Conservation (phyloP, 2,797 vertebrate genomes). For the Psittacula echo region DNA sequence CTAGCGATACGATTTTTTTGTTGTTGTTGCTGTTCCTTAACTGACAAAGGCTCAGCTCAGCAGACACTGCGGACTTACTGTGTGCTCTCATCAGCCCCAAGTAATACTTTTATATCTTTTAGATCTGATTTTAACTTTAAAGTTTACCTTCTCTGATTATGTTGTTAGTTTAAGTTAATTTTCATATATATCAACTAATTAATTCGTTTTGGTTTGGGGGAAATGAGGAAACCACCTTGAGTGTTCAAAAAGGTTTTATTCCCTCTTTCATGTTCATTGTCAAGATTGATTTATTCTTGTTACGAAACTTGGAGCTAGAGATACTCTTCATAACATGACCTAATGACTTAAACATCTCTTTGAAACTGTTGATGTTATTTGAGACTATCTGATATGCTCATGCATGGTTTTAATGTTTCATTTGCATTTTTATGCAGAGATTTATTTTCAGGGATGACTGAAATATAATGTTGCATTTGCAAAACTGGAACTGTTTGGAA, state of each 20-base stretch:
- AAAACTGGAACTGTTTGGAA: background rate
- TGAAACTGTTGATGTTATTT: constrained; percentile 26
- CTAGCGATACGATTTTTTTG: background rate
- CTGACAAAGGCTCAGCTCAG: background rate
- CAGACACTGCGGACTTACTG: background rate
- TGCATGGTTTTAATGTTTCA: background rate
- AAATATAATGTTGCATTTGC: background rate
- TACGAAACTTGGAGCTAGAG: constrained; percentile 45
- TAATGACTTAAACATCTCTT: constrained; percentile 55
- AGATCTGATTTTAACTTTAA: constrained; percentile 36
- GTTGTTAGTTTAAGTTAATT: constrained; percentile 48
- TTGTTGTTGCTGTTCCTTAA: background rate
- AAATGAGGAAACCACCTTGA: constrained; percentile 47
- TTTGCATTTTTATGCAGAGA: constrained; percentile 25
- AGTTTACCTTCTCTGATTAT: constrained; percentile 40
- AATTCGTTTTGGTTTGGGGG: background rate
- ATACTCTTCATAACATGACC: background rate
- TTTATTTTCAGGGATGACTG: background rate
- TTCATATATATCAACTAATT: constrained; percentile 55
- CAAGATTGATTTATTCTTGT: constrained; percentile 55
- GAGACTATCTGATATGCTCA: background rate
- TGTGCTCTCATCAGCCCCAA: constrained; percentile 26
- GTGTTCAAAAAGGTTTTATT: constrained; percentile 55
- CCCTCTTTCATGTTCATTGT: constrained; percentile 42
- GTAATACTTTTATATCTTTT: constrained; percentile 36